Evolutionary conservation across 2,113 vertebrate species (phyloP).

Genomic region (Trematomus loennbergii): DNA sequence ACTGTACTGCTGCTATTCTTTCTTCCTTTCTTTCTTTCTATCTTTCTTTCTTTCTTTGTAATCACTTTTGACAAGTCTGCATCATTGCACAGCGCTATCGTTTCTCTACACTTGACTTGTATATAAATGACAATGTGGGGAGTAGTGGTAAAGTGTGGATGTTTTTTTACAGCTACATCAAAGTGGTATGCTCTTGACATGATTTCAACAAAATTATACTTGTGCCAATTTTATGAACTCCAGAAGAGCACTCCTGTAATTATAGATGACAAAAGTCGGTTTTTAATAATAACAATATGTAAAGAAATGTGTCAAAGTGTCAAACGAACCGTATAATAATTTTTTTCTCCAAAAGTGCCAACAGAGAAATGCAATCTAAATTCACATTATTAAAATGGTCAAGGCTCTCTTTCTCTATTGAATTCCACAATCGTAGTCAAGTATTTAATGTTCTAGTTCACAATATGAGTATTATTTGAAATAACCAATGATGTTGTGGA

Average conservation of each 20-base stretch:
- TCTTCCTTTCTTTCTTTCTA: too few relatives aligned
- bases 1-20: not conserved
- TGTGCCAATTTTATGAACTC: constrained; percentile 2
- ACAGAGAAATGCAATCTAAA: constrained; percentile 21
- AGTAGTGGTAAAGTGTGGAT: constrained; percentile 1
- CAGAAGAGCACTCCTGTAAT: not conserved
- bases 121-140: constrained; percentile 3
- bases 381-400: constrained; percentile 17
- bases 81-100: constrained; percentile 42
- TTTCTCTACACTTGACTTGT: constrained; percentile 15
- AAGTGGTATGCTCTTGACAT: constrained; percentile 1
- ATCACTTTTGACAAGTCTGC: constrained; percentile 62
- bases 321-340: constrained; percentile 16
- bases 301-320: constrained; percentile 29
- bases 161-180: not conserved
- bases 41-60: constrained; percentile 40
- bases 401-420: not conserved
- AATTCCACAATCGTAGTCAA: constrained; percentile 6
- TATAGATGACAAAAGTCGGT: not conserved
- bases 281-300: constrained; percentile 1
- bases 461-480: constrained; percentile 4
- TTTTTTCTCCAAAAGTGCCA: constrained; percentile 34
- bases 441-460: not conserved
- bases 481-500: constrained; percentile 13
- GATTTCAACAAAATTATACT: not conserved